A percentile compares a stretch with the other conserved stretches of the same genome.
phyloP scores from a whole-genome alignment of 1,140 invertebrate species.

The Yoshiicerus persimilis region DNA sequence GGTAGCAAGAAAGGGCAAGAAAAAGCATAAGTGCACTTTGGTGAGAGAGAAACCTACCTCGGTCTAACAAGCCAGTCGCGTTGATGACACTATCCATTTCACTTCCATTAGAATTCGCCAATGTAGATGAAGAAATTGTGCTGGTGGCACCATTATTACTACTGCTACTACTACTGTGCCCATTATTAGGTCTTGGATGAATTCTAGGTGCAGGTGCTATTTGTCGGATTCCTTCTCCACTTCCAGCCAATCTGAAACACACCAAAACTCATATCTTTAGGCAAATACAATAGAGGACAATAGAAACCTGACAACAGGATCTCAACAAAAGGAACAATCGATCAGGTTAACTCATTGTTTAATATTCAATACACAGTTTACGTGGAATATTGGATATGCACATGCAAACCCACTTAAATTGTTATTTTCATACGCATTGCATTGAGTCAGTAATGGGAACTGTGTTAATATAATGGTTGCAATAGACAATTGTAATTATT shows the following conservation, averaged over 20 bases:
- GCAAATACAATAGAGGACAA: not conserved
- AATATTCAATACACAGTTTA: no score
- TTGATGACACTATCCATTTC: slow-evolving; percentile 10
- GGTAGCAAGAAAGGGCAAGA: not conserved
- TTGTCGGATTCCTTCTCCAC: not conserved
- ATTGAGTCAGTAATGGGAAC: no score
- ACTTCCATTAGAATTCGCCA: not conserved
- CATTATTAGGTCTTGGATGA: not conserved
- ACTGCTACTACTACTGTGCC: not conserved
- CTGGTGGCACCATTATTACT: not conserved
- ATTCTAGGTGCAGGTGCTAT: not conserved
- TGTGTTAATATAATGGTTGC: no score
- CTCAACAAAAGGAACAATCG: not conserved
- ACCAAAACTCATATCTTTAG: not conserved
- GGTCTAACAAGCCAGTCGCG: slow-evolving; percentile 13
- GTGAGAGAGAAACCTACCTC: not conserved
- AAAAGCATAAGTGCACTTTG: not conserved
- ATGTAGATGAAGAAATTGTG: not conserved
- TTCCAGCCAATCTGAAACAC: not conserved
- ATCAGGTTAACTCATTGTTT: not conserved
- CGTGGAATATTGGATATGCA: no score
- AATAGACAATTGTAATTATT: no score
- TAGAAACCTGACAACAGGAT: not conserved
- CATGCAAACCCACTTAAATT: no score
- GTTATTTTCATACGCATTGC: no score